Evolutionary conservation across 2,888 invertebrate genomes (phyloP), one percentile per base, ranked within the genome.

Genomic region (Tyria jacobaeae): DNA sequence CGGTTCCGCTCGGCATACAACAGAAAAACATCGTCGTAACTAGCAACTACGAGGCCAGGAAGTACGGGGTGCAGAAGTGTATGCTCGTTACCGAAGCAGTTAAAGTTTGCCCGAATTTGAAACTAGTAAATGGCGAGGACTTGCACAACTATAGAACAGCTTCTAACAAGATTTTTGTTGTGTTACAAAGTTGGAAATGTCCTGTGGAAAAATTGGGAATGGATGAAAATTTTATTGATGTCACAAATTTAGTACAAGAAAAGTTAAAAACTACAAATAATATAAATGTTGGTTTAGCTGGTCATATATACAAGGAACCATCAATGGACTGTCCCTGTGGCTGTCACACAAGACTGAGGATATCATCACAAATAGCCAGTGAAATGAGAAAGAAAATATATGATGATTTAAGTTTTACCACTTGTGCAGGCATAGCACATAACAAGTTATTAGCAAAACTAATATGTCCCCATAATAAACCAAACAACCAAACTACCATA

Each of bases 21-120:
- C 98, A 98, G 89, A 97, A 98, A 85, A 96, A 96, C 86, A 94
- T 97, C 63, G 96, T 98, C 10, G 97, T 98, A 50, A 98, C 98
- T 10, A 96, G 97, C 81, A 98, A 98, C 89, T 97, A 98, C 84
- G 90, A 96, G 68, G 98, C 98, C 7, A 94, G 98, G 69, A 95
- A 95, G 73, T 95, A 89, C 79, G 98, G 98, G 25, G 94, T 98
- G 56, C 94, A 95, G 70, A 98, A 98, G 87, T 95, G 97, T 75
- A 97, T 97, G 96, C 90, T 95, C 4, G 91, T 97, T 12, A 87
- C 95, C n/a, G 97, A 97, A 74, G 97, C 97, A 0, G 87, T 95
- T 71, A 94, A 95, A 75, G 83, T 96, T 53, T 98, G 98, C 83
- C 97, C 97, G 7, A 94, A 95, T 70, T 90, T 98, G 72, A 95